A percentile compares a stretch with the other conserved stretches of the same genome.
phyloP scores from a whole-genome alignment of 2,888 invertebrate species.

The Tridacna gigas region DNA sequence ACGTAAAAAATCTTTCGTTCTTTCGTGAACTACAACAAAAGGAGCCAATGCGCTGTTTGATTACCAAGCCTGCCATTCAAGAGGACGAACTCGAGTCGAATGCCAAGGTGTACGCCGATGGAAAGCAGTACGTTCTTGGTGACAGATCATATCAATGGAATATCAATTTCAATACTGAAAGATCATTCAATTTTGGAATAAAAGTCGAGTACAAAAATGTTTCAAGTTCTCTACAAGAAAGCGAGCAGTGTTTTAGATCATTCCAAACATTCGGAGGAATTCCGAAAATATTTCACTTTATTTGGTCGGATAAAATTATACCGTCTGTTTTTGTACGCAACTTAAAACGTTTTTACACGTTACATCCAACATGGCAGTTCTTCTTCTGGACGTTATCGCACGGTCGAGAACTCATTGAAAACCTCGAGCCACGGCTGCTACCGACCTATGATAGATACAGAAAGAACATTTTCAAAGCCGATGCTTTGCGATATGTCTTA shows the following conservation, averaged over 20 bases:
- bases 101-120: no score
- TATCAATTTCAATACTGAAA: constrained; percentile 1
- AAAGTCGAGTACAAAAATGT: no score
- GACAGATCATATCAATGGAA: neutral
- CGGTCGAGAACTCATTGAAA: constrained; percentile 1
- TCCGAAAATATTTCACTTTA: constrained; percentile 14
- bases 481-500: constrained; percentile 8
- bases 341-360: neutral
- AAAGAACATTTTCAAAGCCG: neutral
- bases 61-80: no score
- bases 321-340: neutral
- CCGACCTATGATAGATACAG: neutral
- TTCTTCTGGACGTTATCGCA: constrained; percentile 5
- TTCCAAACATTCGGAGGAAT: neutral
- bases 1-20: no score
- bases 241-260: neutral
- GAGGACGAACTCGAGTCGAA: no score
- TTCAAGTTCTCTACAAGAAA: neutral
- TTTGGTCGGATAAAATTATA: constrained; percentile 2
- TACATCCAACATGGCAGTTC: constrained; percentile 4
- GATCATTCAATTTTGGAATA: neutral
- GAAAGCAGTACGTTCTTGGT: no score
- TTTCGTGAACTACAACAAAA: no score
- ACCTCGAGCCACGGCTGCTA: neutral
- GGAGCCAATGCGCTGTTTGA: no score